Conservation (phyloP, 2,888 invertebrate genomes). For the Ormyrus pomaceus region DNA sequence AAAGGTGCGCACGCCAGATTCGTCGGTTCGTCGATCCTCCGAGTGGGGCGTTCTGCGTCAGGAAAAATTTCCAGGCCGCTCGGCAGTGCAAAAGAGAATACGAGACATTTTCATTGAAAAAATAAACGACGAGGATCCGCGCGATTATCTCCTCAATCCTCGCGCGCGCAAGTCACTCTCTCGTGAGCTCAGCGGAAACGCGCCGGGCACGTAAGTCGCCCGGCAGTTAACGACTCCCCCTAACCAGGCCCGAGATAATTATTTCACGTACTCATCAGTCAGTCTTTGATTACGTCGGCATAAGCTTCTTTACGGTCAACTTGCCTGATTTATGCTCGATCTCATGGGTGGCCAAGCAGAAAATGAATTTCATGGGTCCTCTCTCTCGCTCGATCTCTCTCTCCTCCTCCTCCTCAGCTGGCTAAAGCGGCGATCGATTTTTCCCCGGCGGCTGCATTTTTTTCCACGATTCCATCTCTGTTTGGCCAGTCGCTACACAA, state of each 20-base stretch:
- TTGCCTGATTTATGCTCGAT: slow-evolving; percentile 55
- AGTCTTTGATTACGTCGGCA: slow-evolving; percentile 55
- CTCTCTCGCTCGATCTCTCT: not conserved
- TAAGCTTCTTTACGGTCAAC: slow-evolving; percentile 51
- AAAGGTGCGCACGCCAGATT: too few relatives aligned
- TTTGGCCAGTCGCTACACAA: slow-evolving; percentile 11
- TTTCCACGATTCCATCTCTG: slow-evolving; percentile 13
- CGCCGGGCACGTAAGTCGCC: slow-evolving; percentile 4
- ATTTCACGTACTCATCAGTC: slow-evolving; percentile 54
- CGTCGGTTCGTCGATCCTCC: too few relatives aligned
- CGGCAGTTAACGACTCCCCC: slow-evolving; percentile 23
- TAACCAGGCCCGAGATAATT: slow-evolving; percentile 42
- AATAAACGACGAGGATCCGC: too few relatives aligned
- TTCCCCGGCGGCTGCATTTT: not conserved
- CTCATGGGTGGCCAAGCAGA: slow-evolving; percentile 59
- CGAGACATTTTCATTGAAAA: slow-evolving; percentile 11
- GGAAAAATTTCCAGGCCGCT: too few relatives aligned
- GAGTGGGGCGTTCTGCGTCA: too few relatives aligned
- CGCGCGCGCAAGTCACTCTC: not conserved
- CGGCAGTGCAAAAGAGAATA: too few relatives aligned
- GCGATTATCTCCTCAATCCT: too few relatives aligned
- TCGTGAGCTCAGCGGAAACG: slow-evolving; percentile 31
- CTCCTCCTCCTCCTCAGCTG: not conserved
- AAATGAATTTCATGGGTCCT: slow-evolving; percentile 55
- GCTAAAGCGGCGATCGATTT: not conserved